phyloP scores from a whole-genome alignment of 2,113 vertebrate species.

The Anthoscopus minutus region DNA sequence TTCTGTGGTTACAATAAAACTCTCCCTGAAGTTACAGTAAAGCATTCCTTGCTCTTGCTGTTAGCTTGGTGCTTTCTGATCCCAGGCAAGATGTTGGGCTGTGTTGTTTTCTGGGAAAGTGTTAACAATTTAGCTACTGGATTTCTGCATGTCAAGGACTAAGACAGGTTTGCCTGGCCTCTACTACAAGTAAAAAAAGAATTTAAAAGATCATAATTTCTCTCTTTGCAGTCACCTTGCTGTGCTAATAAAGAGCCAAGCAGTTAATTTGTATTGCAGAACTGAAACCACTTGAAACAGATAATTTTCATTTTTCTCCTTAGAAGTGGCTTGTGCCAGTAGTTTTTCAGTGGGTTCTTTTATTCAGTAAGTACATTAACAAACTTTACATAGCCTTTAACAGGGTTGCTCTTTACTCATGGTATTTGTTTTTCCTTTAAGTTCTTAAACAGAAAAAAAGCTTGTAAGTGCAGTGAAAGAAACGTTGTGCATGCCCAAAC shows the following conservation, averaged over 20 bases:
- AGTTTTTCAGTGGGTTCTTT: not conserved
- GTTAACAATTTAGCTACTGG: accelerated
- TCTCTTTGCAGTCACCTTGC: not conserved
- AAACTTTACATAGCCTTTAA: not conserved
- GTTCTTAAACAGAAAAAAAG: not conserved
- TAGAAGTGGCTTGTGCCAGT: not conserved
- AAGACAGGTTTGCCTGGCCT: not conserved
- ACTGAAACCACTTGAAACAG: not conserved
- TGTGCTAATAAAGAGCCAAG: not conserved
- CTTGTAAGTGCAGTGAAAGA: not conserved
- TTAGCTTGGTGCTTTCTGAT: not conserved
- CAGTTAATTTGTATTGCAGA: not conserved
- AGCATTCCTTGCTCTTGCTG: not conserved
- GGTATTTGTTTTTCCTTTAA: not conserved
- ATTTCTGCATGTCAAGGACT: not conserved
- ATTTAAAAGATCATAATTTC: accelerated
- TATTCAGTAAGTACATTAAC: not conserved
- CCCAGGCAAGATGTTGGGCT: not conserved
- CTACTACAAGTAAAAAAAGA: not conserved
- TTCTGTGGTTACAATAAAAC: not conserved
- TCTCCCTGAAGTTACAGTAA: not conserved
- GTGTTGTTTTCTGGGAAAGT: not conserved
- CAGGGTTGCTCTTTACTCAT: not conserved
- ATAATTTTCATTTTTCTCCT: accelerated
- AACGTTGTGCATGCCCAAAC: not conserved